Evolutionary conservation across 2,888 invertebrate genomes (phyloP), one percentile per base, ranked within the genome.

Genomic region (Lithophane ornitopus): DNA sequence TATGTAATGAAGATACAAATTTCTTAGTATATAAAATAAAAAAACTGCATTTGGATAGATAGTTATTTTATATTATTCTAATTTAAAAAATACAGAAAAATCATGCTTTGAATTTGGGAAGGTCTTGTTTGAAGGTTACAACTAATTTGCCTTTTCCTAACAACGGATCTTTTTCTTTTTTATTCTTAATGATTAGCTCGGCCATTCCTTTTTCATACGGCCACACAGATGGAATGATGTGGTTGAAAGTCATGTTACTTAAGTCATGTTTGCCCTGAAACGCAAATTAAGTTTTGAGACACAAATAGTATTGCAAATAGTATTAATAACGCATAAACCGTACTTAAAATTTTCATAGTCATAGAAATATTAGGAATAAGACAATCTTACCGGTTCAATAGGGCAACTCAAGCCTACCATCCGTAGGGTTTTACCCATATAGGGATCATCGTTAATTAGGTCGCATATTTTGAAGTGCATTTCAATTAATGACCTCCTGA

Each of bases 401-500:
- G 78, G 78, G 34, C 79, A 80, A 22, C 14, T 63, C 4, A 69
- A 0, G 16, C 78, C 78, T 12, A 0, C 41, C 2, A 2, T 39
- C 22, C 78, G 74, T 11, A 78, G 0, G 16, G 16, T 8, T 16
- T 41, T 7, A 39, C 78, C 79, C 28, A 67, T 0, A 41, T 41
- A 74, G 6, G 34, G 58, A 26, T 80, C 78, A 9, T 66, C 4
- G 3, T 19, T 41, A 9, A 80, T 58, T 1, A 78, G 11, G 22
- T 58, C 56, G 22, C 78, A 80, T 22, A 74, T 1, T 26, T 74
- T 59, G 4, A n/a, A 19, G 6, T 78, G 69, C 22, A 74, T 19
- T 52, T 80, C 78, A 26, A 58, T 52, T 56, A 80, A 80, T 14
- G 74, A 80, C n/a, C 68, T 54, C 28, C 70, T 61, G 61, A 28